Evolutionary conservation across 2,888 invertebrate species (phyloP), one percentile per base, ranked within the genome.

Genomic region (Rhamphomyia laevipes): DNA sequence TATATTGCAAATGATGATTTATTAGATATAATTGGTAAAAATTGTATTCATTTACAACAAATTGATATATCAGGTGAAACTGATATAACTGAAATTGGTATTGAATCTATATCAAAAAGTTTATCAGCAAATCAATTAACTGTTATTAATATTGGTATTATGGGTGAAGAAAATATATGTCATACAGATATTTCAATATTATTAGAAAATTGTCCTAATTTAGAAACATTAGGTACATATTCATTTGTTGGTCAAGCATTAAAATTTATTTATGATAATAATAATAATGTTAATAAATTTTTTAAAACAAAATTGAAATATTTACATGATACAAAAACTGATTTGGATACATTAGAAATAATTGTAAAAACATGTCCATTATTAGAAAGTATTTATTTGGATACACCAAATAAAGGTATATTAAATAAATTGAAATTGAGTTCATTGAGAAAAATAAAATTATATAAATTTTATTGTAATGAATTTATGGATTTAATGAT

Each of bases 51-150:
- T 21, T 63, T 84, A 45, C 76, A 77, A 54, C 68, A 80, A 11
- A 63, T 84, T 21, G 82, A 84, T 57, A 76, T 84, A 51, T 83
- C 82, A 1, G 84, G 84, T 2, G 83, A 84, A 62, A 80, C 82
- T 10, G 78, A 78, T 60, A 80, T 82, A 40, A 80, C 81, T 1
- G 76, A 78, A 60, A 76, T 77, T 23, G 81, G 81, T 47, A 75
- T 84, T 44, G 77, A 75, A 49, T 70, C 72, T 2, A 71, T 83
- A 62, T 64, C 77, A 43, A 71, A 65, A 30, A 74, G 77, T 1
- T 70, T 74, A 48, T 71, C 75, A n/a, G 73, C 76, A 13, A 72
- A 76, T 40, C 74, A 73, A 46, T 61, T 83, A 37, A 77, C 77
- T 5, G 74, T 81, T 41, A 72, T 84, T 43, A 80, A 82, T 60